These are phyloP conservation scores for Lycaon pictus DNA, from an alignment of 2,113 vertebrate species.

Conservation along the genomic window DNA sequence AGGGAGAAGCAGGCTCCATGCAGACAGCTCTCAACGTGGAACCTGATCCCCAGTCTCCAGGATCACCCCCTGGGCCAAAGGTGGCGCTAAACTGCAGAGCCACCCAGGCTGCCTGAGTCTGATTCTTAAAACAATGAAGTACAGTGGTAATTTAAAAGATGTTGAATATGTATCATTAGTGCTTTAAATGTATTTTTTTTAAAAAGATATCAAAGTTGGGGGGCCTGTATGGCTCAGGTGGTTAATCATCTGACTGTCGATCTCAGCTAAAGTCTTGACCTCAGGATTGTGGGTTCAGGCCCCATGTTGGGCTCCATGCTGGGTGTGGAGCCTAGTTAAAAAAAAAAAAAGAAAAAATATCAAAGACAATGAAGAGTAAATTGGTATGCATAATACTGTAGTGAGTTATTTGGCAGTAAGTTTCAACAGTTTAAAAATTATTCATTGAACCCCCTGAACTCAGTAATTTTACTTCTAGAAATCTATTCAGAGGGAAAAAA, in stretches of 20 bases:
- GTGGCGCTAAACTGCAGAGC: too few relatives aligned
- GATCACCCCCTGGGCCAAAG: too few relatives aligned
- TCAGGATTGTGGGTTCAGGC: background rate
- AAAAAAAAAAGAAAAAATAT: background rate
- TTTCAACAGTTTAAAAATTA: background rate
- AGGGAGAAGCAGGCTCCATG: too few relatives aligned
- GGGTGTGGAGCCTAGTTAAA: background rate
- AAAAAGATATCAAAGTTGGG: background rate
- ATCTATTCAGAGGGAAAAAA: background rate
- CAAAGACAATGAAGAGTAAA: background rate
- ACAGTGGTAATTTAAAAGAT: background rate
- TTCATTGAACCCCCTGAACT: background rate
- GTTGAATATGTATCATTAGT: background rate
- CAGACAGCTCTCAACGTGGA: too few relatives aligned
- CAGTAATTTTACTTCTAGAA: background rate
- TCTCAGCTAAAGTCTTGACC: background rate
- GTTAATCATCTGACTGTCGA: background rate
- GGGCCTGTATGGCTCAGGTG: background rate
- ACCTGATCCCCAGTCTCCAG: too few relatives aligned
- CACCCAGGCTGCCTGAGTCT: background rate
- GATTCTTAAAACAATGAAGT: background rate
- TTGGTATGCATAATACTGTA: background rate
- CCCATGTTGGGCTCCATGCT: background rate
- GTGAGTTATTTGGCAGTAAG: background rate
- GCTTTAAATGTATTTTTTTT: background rate